Percentiles rank a stretch among this genome's conserved stretches.
Conservation (phyloP, 1,140 invertebrate genomes). For the Drosophila punjabiensis region DNA sequence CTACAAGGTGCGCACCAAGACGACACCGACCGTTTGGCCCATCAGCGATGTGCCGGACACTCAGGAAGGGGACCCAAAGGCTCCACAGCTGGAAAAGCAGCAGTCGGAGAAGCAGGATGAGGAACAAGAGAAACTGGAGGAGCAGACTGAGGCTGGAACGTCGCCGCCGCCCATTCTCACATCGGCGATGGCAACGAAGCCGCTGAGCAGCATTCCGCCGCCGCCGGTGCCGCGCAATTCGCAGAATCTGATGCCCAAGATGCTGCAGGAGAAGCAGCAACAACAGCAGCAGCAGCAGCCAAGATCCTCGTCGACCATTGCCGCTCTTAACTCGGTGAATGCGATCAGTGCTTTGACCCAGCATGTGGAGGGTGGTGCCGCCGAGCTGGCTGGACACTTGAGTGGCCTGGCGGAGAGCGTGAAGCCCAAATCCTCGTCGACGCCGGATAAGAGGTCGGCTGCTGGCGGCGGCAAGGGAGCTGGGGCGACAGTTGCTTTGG, state of each 20-base stretch:
- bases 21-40: constrained; percentile 94
- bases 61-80: constrained; percentile 16
- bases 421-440: constrained; percentile 61
- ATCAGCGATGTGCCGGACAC: constrained; percentile 87
- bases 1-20: constrained; percentile 92
- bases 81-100: constrained; percentile 2
- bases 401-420: constrained; percentile 81
- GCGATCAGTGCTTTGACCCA: constrained; percentile 75
- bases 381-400: constrained; percentile 77
- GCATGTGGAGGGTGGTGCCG: constrained; percentile 85
- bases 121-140: constrained; percentile 28
- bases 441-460: constrained; percentile 58
- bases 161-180: constrained; percentile 73
- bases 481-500: constrained; percentile 70
- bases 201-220: constrained; percentile 88
- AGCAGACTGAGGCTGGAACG: constrained; percentile 55
- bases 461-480: constrained; percentile 37
- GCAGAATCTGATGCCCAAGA: constrained; percentile 71
- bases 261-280: constrained; percentile 67
- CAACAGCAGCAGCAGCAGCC: constrained; percentile 32
- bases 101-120: constrained; percentile 10
- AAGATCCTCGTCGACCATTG: constrained; percentile 28
- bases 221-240: constrained; percentile 88
- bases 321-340: constrained; percentile 63
- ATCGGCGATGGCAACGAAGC: constrained; percentile 86